phyloP scores from a whole-genome alignment of 2,797 vertebrate species.

The Macroramphosus scolopax region DNA sequence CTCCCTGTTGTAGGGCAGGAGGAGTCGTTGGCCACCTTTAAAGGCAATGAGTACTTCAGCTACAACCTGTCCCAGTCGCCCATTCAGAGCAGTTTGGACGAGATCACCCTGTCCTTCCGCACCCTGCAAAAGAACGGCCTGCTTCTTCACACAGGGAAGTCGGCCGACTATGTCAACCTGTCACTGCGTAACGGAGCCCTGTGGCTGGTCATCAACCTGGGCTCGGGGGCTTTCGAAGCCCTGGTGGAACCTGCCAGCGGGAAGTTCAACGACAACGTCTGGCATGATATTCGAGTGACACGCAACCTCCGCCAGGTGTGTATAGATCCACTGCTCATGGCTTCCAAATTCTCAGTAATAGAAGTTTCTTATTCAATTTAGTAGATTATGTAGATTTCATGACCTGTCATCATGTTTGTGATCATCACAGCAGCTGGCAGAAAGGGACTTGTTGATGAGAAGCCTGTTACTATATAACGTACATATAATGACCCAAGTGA shows the following conservation, averaged over 20 bases:
- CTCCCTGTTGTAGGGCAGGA: constrained; percentile 80
- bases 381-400: neutral
- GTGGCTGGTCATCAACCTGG: constrained; percentile 95
- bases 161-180: constrained; percentile 93
- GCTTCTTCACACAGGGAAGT: constrained; percentile 93
- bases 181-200: constrained; percentile 92
- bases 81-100: constrained; percentile 95
- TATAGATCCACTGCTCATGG: neutral
- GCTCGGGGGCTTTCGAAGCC: constrained; percentile 94
- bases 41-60: constrained; percentile 96
- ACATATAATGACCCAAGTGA: no score
- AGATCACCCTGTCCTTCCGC: constrained; percentile 94
- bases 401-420: neutral
- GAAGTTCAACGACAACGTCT: constrained; percentile 91
- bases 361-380: no score
- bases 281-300: constrained; percentile 92
- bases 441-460: no score
- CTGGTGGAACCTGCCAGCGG: constrained; percentile 91
- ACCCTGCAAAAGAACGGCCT: constrained; percentile 92
- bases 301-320: constrained; percentile 95
- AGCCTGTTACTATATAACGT: no score
- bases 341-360: no score
- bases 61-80: constrained; percentile 95
- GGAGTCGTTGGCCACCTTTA: constrained; percentile 92
- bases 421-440: neutral